These are phyloP conservation scores for Enteromius viviparus DNA, from an alignment of 2,797 vertebrate species.

Conservation along the genomic window DNA sequence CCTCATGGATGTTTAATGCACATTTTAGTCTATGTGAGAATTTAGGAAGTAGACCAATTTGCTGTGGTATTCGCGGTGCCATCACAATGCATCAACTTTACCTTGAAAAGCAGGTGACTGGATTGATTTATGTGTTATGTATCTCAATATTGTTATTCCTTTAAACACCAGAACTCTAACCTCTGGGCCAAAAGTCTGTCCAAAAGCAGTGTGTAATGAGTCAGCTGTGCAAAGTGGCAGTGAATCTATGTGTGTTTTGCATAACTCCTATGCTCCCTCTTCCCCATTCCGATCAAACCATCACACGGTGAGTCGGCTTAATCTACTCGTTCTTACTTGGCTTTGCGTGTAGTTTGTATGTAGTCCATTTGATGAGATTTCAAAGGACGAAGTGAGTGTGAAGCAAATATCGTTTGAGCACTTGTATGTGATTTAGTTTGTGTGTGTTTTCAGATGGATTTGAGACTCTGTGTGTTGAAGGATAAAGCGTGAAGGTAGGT, in stretches of 20 bases:
- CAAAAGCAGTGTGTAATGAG: constrained; percentile 11
- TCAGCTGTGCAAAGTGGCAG: constrained; percentile 23
- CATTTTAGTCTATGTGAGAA: neutral
- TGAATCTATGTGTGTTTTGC: constrained; percentile 37
- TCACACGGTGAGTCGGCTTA: neutral
- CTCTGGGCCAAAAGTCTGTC: constrained; percentile 11
- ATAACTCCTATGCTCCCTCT: constrained; percentile 42
- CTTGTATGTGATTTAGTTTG: neutral
- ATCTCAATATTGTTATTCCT: neutral
- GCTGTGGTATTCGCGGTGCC: neutral
- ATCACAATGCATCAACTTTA: neutral
- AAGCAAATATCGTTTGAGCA: neutral
- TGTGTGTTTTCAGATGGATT: constrained; percentile 21
- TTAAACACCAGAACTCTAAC: constrained; percentile 6
- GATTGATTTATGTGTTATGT: neutral
- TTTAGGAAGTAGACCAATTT: constrained; percentile 15
- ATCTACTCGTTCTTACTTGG: constrained; percentile 6
- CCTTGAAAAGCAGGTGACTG: neutral
- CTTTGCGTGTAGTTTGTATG: constrained; percentile 15
- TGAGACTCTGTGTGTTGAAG: neutral
- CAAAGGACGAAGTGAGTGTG: constrained; percentile 19
- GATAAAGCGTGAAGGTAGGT: constrained; percentile 3
- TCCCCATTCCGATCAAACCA: constrained; percentile 36
- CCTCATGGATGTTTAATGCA: neutral
- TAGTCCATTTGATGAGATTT: constrained; percentile 12